phyloP scores from a whole-genome alignment of 64 coral and sea anemone genomes.

The Stichodactyla helianthus region DNA sequence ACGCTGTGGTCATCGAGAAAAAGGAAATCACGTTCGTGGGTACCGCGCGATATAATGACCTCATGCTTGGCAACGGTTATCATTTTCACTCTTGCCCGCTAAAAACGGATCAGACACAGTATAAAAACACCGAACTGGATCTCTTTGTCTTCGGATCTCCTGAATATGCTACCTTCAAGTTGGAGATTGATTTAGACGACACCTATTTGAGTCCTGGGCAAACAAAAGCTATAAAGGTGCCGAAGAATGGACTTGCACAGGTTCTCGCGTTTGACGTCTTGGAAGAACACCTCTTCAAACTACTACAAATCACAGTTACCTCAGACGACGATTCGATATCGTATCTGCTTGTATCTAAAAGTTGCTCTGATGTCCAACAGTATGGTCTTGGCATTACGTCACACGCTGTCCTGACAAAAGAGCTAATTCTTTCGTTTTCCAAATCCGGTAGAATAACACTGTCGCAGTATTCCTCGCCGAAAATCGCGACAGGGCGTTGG shows the following conservation, averaged over 20 bases:
- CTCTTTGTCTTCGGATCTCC: slow-evolving; percentile 64
- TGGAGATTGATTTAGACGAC: slow-evolving; percentile 59
- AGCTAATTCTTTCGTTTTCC: slow-evolving; percentile 65
- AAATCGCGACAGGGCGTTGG: slow-evolving; percentile 63
- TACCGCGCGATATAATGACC: slow-evolving; percentile 31
- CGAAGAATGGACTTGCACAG: slow-evolving; percentile 39
- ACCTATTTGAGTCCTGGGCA: slow-evolving; percentile 25
- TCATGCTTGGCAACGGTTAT: slow-evolving; percentile 27
- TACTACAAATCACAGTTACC: slow-evolving; percentile 49
- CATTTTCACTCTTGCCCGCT: slow-evolving; percentile 69
- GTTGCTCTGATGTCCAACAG: slow-evolving; percentile 48
- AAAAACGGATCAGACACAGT: neutral
- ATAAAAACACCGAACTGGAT: slow-evolving; percentile 20
- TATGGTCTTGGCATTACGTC: neutral
- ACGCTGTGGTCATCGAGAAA: slow-evolving; percentile 64
- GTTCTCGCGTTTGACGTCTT: slow-evolving; percentile 70
- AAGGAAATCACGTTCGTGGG: slow-evolving; percentile 54
- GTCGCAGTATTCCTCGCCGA: slow-evolving; percentile 73
- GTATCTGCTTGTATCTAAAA: slow-evolving; percentile 66
- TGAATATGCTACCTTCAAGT: slow-evolving; percentile 47
- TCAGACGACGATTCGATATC: slow-evolving; percentile 45
- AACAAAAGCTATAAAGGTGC: slow-evolving; percentile 32
- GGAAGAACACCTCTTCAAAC: slow-evolving; percentile 39
- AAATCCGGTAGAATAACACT: slow-evolving; percentile 64
- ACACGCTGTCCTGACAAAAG: neutral